A percentile compares a stretch with the other conserved stretches of the same genome.
Conservation (phyloP, 2,888 invertebrate species). For the Acrobasis repandana region DNA sequence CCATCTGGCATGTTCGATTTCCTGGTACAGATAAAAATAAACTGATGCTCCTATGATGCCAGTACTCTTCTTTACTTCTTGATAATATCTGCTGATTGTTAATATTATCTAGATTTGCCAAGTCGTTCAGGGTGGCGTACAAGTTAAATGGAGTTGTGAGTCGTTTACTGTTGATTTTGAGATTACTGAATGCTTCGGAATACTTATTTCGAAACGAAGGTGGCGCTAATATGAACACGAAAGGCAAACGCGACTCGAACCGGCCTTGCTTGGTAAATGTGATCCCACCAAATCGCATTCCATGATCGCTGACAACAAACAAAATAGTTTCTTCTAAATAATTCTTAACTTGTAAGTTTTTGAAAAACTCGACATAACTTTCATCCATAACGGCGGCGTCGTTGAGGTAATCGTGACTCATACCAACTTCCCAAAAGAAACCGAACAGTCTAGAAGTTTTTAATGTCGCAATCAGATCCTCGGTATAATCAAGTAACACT, state of each 20-base stretch:
- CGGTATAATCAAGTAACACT: conserved; percentile 86
- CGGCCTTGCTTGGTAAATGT: conserved; percentile 90
- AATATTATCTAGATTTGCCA: conserved; percentile 36
- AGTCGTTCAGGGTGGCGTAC: conserved; percentile 85
- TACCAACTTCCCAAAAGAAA: conserved; percentile 84
- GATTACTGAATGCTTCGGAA: conserved; percentile 58
- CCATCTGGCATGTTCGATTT: conserved; percentile 87
- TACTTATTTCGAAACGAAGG: conserved; percentile 84
- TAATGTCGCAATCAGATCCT: conserved; percentile 80
- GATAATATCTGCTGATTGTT: conserved; percentile 74
- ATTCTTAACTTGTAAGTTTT: conserved; percentile 65
- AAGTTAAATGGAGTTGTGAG: conserved; percentile 90
- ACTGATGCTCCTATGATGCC: neutral
- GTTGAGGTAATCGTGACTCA: conserved; percentile 91
- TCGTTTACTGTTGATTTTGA: conserved; percentile 80
- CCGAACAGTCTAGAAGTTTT: conserved; percentile 84
- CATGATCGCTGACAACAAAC: conserved; percentile 93
- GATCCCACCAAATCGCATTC: conserved; percentile 91
- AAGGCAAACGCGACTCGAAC: conserved; percentile 92
- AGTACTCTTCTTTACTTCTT: conserved; percentile 84
- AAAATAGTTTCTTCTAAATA: conserved; percentile 85
- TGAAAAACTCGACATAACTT: conserved; percentile 81
- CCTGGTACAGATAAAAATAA: conserved; percentile 77
- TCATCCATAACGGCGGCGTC: conserved; percentile 87
- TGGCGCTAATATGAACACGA: conserved; percentile 88